phyloP scores from a whole-genome alignment of 2,113 vertebrate genomes.

The Sander lucioperca region DNA sequence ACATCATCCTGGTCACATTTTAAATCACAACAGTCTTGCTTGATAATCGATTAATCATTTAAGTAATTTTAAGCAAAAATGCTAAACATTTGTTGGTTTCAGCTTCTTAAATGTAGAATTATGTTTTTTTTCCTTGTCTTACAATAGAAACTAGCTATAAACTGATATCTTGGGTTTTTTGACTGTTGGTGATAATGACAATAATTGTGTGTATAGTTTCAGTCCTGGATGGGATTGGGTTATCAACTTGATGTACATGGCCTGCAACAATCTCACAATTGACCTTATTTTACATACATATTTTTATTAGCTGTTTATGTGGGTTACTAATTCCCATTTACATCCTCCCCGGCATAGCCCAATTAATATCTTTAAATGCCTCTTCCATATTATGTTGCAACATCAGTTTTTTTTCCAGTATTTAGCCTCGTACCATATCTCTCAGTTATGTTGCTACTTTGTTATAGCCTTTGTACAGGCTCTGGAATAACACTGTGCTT shows the following conservation, averaged over 20 bases:
- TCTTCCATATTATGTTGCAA: slow-evolving; percentile 12
- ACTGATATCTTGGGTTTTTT: not conserved
- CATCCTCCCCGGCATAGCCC: not conserved
- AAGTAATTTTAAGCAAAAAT: not conserved
- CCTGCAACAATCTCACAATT: not conserved
- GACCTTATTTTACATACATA: not conserved
- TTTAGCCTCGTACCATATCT: slow-evolving; percentile 8
- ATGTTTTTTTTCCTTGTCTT: not conserved
- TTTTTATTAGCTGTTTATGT: slow-evolving; percentile 10
- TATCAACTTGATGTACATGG: not conserved
- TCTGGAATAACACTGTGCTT: slow-evolving; percentile 36
- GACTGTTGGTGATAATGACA: not conserved
- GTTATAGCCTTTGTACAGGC: slow-evolving; percentile 20
- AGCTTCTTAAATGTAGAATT: not conserved
- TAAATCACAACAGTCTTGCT: not conserved
- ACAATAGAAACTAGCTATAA: not conserved
- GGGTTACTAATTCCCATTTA: slow-evolving; percentile 5
- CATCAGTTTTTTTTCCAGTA: slow-evolving; percentile 11
- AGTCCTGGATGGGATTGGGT: not conserved
- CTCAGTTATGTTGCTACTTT: slow-evolving; percentile 14
- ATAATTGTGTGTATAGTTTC: not conserved
- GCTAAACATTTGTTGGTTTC: not conserved
- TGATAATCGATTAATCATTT: not conserved
- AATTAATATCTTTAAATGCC: slow-evolving; percentile 21
- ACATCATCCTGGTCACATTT: not conserved